phyloP scores from a whole-genome alignment of 1,140 invertebrate species.

The Proales similis region DNA sequence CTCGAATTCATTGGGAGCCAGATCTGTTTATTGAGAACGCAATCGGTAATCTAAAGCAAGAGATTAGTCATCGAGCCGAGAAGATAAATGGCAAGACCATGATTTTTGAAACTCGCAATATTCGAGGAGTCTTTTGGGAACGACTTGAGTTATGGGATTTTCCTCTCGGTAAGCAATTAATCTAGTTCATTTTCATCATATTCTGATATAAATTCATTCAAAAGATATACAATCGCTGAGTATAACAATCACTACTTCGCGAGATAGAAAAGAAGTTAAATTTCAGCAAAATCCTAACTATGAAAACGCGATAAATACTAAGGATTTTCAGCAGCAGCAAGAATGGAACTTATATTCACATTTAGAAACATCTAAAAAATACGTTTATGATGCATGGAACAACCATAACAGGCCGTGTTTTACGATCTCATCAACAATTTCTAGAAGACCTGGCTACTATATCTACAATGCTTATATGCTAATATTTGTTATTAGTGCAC shows the following conservation, averaged over 20 bases:
- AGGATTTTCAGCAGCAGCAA: slow-evolving; percentile 38
- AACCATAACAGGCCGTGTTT: slow-evolving; percentile 16
- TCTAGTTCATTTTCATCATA: neutral
- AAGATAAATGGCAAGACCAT: slow-evolving; percentile 1
- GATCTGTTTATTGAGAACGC: slow-evolving; percentile 36
- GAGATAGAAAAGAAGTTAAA: slow-evolving; percentile 25
- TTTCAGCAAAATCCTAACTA: slow-evolving; percentile 6
- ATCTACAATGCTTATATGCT: slow-evolving; percentile 36
- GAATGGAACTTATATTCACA: slow-evolving; percentile 37
- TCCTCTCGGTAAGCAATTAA: slow-evolving; percentile 13
- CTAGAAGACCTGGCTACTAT: slow-evolving; percentile 28
- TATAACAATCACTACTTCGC: slow-evolving; percentile 32
- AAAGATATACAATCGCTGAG: slow-evolving; percentile 35
- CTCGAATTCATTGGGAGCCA: slow-evolving; percentile 15
- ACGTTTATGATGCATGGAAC: slow-evolving; percentile 34
- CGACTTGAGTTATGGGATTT: slow-evolving; percentile 31
- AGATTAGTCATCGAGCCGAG: slow-evolving; percentile 9
- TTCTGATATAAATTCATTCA: neutral
- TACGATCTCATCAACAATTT: slow-evolving; percentile 34
- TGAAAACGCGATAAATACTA: slow-evolving; percentile 28
- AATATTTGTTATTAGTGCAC: slow-evolving; percentile 29
- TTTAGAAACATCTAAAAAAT: slow-evolving; percentile 35
- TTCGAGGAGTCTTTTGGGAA: slow-evolving; percentile 37
- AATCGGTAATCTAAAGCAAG: slow-evolving; percentile 32
- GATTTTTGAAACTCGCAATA: slow-evolving; percentile 28